phyloP scores from a whole-genome alignment of 1,140 invertebrate genomes.

The Drosophila sturtevanti region DNA sequence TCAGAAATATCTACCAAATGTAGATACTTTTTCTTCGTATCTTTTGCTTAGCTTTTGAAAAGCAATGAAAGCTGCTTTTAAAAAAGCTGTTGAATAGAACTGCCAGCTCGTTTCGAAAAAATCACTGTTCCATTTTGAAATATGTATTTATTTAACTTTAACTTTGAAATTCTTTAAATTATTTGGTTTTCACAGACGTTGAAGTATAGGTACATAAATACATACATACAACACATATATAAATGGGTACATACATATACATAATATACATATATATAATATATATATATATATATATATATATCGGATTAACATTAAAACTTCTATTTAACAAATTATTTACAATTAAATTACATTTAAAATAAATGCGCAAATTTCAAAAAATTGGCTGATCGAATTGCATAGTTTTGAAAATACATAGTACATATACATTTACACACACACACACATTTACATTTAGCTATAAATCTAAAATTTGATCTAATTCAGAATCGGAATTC shows the following conservation, averaged over 20 bases:
- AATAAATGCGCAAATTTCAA: constrained; percentile 70
- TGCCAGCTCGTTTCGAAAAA: neutral
- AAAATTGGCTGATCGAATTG: constrained; percentile 39
- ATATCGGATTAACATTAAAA: neutral
- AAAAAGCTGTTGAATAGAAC: neutral
- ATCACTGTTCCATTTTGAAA: neutral
- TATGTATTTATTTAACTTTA: constrained; percentile 68
- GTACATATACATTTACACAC: neutral
- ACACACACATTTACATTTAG: neutral
- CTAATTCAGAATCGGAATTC: constrained; percentile 33
- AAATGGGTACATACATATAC: constrained; percentile 20
- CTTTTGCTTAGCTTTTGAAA: neutral
- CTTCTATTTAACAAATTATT: constrained; percentile 37
- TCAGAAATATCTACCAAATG: neutral
- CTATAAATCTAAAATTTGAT: constrained; percentile 25
- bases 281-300: constrained; percentile 21
- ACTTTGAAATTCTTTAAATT: constrained; percentile 54
- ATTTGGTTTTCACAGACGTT: constrained; percentile 73
- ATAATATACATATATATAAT: constrained; percentile 25
- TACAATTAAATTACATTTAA: constrained; percentile 50
- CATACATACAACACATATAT: constrained; percentile 50
- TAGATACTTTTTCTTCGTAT: neutral
- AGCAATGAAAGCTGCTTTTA: neutral
- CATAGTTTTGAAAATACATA: constrained; percentile 6
- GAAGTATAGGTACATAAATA: constrained; percentile 32